These are phyloP conservation scores for Ectropis grisescens DNA, from an alignment of 1,140 invertebrate species.

Conservation along the genomic window DNA sequence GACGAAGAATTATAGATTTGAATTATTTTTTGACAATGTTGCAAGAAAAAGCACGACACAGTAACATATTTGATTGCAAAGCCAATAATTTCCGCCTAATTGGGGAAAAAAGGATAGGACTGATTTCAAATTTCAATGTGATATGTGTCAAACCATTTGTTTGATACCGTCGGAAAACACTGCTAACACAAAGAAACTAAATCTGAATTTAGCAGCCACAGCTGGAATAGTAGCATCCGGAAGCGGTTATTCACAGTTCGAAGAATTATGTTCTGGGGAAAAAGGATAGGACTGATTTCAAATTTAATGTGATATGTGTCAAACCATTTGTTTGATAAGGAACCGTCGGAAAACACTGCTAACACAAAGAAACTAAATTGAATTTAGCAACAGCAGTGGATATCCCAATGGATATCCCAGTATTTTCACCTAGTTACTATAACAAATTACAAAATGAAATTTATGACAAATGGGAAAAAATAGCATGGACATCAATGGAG, in stretches of 20 bases:
- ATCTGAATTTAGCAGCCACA: constrained; percentile 2
- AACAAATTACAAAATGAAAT: constrained; percentile 1
- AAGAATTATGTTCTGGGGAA: constrained; percentile 3
- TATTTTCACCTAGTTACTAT: constrained; percentile 1
- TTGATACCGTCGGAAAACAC: constrained; percentile 1
- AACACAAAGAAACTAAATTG: constrained; percentile 1
- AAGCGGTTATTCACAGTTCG: constrained; percentile 1
- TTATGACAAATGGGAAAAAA: not conserved
- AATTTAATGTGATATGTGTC: constrained; percentile 3
- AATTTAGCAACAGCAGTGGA: not conserved
- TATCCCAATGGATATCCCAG: constrained; percentile 1
- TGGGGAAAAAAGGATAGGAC: constrained; percentile 1
- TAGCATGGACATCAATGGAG: not conserved
- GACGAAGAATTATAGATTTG: not conserved
- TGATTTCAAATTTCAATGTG: constrained; percentile 1
- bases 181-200: not conserved
- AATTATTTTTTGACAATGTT: not conserved
- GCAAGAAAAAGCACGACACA: constrained; percentile 2
- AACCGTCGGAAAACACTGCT: not conserved
- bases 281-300: not conserved
- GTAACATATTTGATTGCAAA: constrained; percentile 1
- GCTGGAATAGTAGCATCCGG: not conserved
- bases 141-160: constrained; percentile 1
- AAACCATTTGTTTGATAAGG: constrained; percentile 1
- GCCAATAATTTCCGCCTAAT: not conserved